Conservation (phyloP, 1,140 invertebrate species). For the Neodiprion lecontei region DNA sequence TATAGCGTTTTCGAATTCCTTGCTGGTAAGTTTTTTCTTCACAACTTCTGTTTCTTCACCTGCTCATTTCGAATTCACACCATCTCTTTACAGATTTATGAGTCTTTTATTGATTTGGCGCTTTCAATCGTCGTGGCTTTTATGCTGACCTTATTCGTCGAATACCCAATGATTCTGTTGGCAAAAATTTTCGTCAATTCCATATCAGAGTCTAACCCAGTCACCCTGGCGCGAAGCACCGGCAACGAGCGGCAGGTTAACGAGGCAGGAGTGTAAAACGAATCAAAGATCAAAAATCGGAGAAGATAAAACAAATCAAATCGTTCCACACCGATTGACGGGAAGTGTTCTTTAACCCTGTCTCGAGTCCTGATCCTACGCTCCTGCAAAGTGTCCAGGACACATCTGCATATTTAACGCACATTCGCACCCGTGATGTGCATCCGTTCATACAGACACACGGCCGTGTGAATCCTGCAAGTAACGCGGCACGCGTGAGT, state of each 20-base stretch:
- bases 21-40: constrained; percentile 16
- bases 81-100: constrained; percentile 24
- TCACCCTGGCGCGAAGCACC: background rate
- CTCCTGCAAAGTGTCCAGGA: too few relatives aligned
- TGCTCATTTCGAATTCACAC: background rate
- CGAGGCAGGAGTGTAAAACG: too few relatives aligned
- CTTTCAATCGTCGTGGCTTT: constrained; percentile 24
- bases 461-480: background rate
- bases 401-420: too few relatives aligned
- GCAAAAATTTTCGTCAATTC: constrained; percentile 25
- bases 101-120: constrained; percentile 25
- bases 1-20: constrained; percentile 20
- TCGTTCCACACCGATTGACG: too few relatives aligned
- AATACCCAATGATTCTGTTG: constrained; percentile 31
- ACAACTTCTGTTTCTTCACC: too few relatives aligned
- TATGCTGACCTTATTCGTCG: constrained; percentile 27
- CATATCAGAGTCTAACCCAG: background rate
- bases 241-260: too few relatives aligned
- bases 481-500: background rate
- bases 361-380: too few relatives aligned
- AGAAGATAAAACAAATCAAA: too few relatives aligned
- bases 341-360: too few relatives aligned
- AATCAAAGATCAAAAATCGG: too few relatives aligned
- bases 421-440: too few relatives aligned
- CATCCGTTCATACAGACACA: background rate